phyloP scores from a whole-genome alignment of 2,113 vertebrate species.

The Urocolius indicus region DNA sequence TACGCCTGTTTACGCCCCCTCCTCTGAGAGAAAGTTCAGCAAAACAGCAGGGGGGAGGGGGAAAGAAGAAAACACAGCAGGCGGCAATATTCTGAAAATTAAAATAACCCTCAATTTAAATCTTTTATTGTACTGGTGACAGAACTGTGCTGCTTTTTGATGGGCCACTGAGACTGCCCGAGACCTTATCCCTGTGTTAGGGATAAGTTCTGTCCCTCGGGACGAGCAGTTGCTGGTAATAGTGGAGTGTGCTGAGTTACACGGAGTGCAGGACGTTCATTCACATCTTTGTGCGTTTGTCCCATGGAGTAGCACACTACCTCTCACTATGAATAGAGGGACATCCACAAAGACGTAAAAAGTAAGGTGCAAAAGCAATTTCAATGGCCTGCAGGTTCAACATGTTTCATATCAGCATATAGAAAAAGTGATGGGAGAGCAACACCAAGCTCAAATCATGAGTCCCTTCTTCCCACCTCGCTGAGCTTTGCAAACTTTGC shows the following conservation, averaged over 20 bases:
- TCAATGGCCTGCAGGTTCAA: background rate
- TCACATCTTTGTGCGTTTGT: background rate
- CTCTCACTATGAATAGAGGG: background rate
- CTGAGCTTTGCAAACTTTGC: constrained; percentile 5
- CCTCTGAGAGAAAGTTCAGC: background rate
- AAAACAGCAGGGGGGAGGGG: fast-evolving
- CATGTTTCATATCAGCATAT: fast-evolving
- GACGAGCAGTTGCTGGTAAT: fast-evolving
- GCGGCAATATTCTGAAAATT: background rate
- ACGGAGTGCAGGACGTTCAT: fast-evolving
- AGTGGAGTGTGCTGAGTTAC: fast-evolving
- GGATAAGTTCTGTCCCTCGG: background rate
- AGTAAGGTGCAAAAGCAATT: background rate
- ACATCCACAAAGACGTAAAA: background rate
- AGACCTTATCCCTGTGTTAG: background rate
- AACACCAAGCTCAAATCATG: background rate
- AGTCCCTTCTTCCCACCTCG: background rate
- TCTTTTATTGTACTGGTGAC: background rate
- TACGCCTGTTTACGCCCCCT: background rate
- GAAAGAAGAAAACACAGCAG: fast-evolving
- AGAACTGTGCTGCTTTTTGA: background rate
- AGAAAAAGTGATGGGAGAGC: background rate
- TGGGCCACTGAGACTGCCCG: background rate
- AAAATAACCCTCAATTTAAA: background rate
- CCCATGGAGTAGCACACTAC: background rate